Evolutionary conservation across 2,113 vertebrate species (phyloP), one percentile per base, ranked within the genome.

Genomic region (Gnathochromis pfefferi): DNA sequence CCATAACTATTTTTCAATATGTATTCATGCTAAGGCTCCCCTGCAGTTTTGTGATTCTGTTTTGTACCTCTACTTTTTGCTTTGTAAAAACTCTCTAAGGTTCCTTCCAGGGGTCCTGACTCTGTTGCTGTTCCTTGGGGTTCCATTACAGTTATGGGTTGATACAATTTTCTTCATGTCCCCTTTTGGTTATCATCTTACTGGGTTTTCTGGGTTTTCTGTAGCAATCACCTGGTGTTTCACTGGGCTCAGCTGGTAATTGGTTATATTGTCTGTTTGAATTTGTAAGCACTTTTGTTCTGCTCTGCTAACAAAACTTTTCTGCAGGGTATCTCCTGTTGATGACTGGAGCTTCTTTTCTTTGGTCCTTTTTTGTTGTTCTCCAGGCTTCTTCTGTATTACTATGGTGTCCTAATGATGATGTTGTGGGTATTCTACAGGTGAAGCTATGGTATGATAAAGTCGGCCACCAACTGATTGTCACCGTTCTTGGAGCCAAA

Each of bases 391-490:
- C 58, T 12, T 53, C 47, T 81, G 3, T 23, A 57, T 9, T 5
- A 40, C 8, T 42, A 9, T 13, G 2, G 33, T 10, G 35, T 70
- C 83, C 10, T 83, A 5, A 55, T 54, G 54, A 3, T 79, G 11
- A 7, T 68, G 58, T 85, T 68, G 5, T 78, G 31, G 40, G 40
- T 88, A 4, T 12, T 49, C 35, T 79, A 19, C 96, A 99, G 99
- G 97, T 99, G 94, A 99, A 98, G 94, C 96, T 99, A 60, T 99
- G 98, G 97, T 98, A 98, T 87, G 98, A 99, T 95, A 98, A 98
- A 94, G 97, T 98, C 70, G 98, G 98, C 91, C 97, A 98, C 94
- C 99, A 99, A 93, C 97, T 99, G 92, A 98, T 99, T 85, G 98
- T 99, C 92, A 99, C 99, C 33, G 97, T 99, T 95, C 96, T 99